Evolutionary conservation across 2,888 invertebrate genomes (phyloP).

Genomic region (Macaria liturata): DNA sequence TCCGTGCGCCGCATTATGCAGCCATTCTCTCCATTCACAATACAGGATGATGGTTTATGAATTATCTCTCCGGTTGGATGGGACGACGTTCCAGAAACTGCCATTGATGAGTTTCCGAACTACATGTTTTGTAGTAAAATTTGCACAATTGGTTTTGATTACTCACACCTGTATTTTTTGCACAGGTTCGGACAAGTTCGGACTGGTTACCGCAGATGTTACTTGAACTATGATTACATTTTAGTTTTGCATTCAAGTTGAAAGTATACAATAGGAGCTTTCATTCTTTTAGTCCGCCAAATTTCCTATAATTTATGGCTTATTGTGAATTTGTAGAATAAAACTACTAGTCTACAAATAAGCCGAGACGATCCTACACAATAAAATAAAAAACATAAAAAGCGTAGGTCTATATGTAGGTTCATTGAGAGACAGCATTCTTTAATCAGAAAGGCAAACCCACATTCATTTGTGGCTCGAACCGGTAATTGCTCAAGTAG

Average conservation of each 20-base stretch:
- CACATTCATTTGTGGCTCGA: conserved; percentile 6
- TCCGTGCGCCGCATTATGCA: conserved; percentile 50
- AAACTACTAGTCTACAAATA: too few relatives aligned
- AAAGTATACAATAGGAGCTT: too few relatives aligned
- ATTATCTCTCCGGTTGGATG: conserved; percentile 45
- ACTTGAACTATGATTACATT: too few relatives aligned
- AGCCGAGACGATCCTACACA: too few relatives aligned
- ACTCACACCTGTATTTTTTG: conserved; percentile 30
- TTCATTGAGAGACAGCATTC: conserved; percentile 8
- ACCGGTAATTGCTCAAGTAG: conserved; percentile 10
- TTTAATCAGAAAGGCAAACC: conserved; percentile 4
- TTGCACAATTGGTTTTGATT: conserved; percentile 54
- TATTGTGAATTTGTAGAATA: too few relatives aligned
- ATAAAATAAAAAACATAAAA: too few relatives aligned
- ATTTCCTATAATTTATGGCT: too few relatives aligned
- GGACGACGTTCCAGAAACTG: conserved; percentile 43
- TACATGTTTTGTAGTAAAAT: conserved; percentile 24
- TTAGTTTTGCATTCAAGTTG: too few relatives aligned
- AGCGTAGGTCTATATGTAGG: background rate
- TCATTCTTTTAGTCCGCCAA: too few relatives aligned
- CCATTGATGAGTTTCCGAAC: conserved; percentile 38
- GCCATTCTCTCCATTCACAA: conserved; percentile 25
- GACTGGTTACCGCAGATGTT: too few relatives aligned
- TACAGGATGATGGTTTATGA: conserved; percentile 37
- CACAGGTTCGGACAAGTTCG: background rate